Base-by-base conservation (phyloP, 1,140 invertebrate species). In the Drosophila kepulauana region DNA sequence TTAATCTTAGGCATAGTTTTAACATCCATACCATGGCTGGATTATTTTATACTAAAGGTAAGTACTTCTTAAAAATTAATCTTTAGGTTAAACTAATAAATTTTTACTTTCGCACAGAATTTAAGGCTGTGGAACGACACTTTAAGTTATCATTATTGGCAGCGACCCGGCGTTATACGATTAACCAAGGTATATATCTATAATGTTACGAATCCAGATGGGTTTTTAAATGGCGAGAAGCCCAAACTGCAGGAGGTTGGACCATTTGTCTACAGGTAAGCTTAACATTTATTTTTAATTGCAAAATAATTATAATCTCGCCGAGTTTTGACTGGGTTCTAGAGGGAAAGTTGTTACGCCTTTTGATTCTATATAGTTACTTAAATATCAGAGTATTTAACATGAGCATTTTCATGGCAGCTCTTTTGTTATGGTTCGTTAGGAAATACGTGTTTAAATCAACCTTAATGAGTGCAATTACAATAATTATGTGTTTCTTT, bases 131-230 rank as follows among this genome's bases (percentile, higher is more conserved):
- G 96, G 94, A 97, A 97, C 91, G 96, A 96, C 8, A 96, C 96
- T 0, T 86, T 98, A 28, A 96, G 97, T 81, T 98, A 97, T 93
- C 96, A 98, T 70, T 97, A 98, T 91, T 99, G 98, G 98, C 96
- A 97, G 84, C 96, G 97, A 79, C 97, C 97, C 0, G 97, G 97
- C 0, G 96, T 99, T 6, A 95, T 97, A 61, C 95, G 98, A 70
- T 94, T 98, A 61, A 97, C 98, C 74, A 98, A 98, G 94, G 96
- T 97, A 8, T 97, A 97, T 91, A 96, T 98, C 86, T 98, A 97
- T 93, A 98, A 98, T 91, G 95, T 97, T 28, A 97, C 97, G 11
- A 98, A 98, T 92, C 94, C 96, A 0, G 96, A 97, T 49, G 97
- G 95, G 8, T 98, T 99, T 81, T 93, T 98, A 28, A 93, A 94